Conservation (phyloP, 2,888 invertebrate species). For the Tigriopus californicus region DNA sequence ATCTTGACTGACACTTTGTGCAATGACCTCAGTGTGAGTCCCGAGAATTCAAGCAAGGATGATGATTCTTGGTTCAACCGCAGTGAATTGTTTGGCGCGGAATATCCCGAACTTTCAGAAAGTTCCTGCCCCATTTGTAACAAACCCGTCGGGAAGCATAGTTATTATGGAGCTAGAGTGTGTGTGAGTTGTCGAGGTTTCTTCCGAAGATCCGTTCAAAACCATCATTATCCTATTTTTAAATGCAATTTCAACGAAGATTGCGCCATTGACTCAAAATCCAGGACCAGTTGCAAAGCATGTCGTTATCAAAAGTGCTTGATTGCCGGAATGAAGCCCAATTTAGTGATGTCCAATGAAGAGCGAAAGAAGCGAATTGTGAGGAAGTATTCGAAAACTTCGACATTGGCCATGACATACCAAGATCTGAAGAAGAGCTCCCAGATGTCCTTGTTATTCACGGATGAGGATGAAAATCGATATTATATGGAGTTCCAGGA, state of each 20-base stretch:
- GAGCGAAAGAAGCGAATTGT: not conserved
- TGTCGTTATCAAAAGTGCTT: not conserved
- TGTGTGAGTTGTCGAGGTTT: not conserved
- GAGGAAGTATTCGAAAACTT: too few species aligned
- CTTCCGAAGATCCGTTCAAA: not conserved
- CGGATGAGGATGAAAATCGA: too few species aligned
- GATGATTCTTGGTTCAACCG: too few species aligned
- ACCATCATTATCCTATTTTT: not conserved
- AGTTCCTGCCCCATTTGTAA: not conserved
- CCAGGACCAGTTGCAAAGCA: not conserved
- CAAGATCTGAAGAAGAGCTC: too few species aligned
- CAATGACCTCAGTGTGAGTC: too few species aligned
- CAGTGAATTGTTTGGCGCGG: too few species aligned
- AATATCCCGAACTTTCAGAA: too few species aligned
- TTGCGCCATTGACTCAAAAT: not conserved
- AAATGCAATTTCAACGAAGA: not conserved
- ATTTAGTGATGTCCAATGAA: not conserved
- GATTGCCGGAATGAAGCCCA: not conserved
- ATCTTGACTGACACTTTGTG: too few species aligned
- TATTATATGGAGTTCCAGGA: too few species aligned
- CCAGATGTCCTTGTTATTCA: too few species aligned
- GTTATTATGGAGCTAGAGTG: not conserved
- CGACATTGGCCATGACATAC: too few species aligned
- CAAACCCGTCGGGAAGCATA: not conserved
- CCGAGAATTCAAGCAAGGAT: too few species aligned